Evolutionary conservation across 2,888 invertebrate species (phyloP).

Genomic region (Zaprionus bogoriensis): DNA sequence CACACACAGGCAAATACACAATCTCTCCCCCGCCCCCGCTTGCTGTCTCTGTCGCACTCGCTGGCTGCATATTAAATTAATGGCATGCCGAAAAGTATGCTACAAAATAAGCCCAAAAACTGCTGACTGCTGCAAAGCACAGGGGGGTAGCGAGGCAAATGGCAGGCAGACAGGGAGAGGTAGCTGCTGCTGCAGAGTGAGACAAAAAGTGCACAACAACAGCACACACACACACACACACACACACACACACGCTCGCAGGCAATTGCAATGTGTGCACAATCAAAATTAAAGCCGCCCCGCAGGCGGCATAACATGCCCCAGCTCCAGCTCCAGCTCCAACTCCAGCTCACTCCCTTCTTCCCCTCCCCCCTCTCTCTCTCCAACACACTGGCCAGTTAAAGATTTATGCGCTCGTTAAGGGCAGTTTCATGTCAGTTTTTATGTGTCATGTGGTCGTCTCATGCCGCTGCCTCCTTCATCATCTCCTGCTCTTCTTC

Average conservation of each 20-base stretch:
- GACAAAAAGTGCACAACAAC: neutral
- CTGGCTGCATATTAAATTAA: conserved; percentile 66
- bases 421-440: conserved; percentile 76
- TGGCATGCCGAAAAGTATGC: conserved; percentile 67
- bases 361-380: neutral
- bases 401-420: conserved; percentile 76
- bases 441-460: conserved; percentile 70
- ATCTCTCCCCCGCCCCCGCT: neutral
- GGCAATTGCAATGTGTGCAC: conserved; percentile 52
- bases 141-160: neutral
- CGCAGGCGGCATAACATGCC: conserved; percentile 6
- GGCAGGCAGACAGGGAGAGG: neutral
- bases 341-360: neutral
- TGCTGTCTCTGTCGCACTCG: neutral
- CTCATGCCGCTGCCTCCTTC: conserved; percentile 7
- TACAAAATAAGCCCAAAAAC: conserved; percentile 51
- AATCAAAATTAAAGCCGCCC: conserved; percentile 54
- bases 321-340: neutral
- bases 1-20: neutral
- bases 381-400: conserved; percentile 48
- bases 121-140: conserved; percentile 50
- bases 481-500: conserved; percentile 5
- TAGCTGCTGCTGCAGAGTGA: neutral
- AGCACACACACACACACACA: conserved; percentile 4
- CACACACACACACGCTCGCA: neutral